Evolutionary conservation across 2,797 vertebrate species (phyloP), one percentile per base, ranked within the genome.

Genomic region (Hoplostethus atlanticus): DNA sequence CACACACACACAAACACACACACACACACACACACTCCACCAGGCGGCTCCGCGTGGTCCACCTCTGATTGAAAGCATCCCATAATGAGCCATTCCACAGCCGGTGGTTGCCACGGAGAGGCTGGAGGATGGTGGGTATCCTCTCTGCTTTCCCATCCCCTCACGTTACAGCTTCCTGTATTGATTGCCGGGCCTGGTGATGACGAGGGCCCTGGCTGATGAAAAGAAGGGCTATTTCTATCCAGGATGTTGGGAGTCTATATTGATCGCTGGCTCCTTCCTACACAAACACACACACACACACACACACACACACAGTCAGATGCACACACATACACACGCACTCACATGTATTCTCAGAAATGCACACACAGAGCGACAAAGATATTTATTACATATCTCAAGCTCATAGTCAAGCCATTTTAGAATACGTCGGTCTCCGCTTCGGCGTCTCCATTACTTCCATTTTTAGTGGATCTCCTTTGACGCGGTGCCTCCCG

Each of bases 181-280:
- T 94, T 77, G 92, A 94, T 92, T 85, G 86, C 78, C 76, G 77
- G 79, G 71, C 63, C 84, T 86, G 84, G 82, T 76, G 88, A 90
- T 91, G 91, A 91, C 80, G 86, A 88, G 80, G 84, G 51, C 80
- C 40, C 21, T 5, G 82, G 71, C 89, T 87, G 87, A 90, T 91
- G 90, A 92, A 92, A 85, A 91, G 88, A 77, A 91, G 72, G 72
- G 80, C 89, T 93, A 94, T 93, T 93, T 92, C 89, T 80, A 91
- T 87, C 90, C 91, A 84, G 88, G 87, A 90, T 90, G 88, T 86
- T 87, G 73, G 81, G 21, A 82, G 84, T 80, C 66, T 0, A 60
- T 87, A 94, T 93, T 72, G 91, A 92, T 90, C 77, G 76, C 71
- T 55, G 54, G 50, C 77, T 89, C 68, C 85, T 84, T 90, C 85